These are phyloP conservation scores for Drosophila rubida DNA, from an alignment of 2,888 invertebrate species.

Conservation along the genomic window DNA sequence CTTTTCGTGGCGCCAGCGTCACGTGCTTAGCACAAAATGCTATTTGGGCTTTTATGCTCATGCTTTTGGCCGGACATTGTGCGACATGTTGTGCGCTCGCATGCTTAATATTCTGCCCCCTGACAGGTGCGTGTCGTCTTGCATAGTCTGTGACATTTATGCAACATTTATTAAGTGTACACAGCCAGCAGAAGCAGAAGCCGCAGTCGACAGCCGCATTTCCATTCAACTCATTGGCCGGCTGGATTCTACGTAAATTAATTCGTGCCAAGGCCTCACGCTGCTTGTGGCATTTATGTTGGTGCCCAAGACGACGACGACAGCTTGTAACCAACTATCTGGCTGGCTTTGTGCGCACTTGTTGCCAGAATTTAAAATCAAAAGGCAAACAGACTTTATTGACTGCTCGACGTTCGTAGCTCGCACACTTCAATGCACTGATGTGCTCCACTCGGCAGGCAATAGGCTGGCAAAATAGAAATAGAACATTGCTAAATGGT, in stretches of 20 bases:
- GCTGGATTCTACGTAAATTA: constrained; percentile 9
- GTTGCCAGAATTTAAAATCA: constrained; percentile 18
- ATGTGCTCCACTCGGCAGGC: background rate
- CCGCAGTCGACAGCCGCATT: background rate
- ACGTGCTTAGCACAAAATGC: constrained; percentile 60
- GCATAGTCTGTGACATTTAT: constrained; percentile 57
- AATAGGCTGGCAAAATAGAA: background rate
- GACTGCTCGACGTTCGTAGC: background rate
- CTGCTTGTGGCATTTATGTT: constrained; percentile 11
- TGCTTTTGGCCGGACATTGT: constrained; percentile 26
- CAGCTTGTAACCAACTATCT: too few species aligned
- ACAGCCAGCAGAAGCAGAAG: constrained; percentile 18
- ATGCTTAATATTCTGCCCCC: constrained; percentile 19
- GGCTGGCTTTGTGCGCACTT: constrained; percentile 31
- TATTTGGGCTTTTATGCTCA: constrained; percentile 31
- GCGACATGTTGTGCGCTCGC: background rate
- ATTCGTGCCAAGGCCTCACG: constrained; percentile 15
- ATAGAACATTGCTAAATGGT: background rate
- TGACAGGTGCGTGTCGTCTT: constrained; percentile 55
- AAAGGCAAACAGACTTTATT: constrained; percentile 2
- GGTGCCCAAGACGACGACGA: constrained; percentile 9
- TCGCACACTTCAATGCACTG: background rate
- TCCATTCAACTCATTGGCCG: constrained; percentile 6
- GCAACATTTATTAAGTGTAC: constrained; percentile 67
- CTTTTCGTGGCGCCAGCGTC: constrained; percentile 17